A percentile compares a stretch with the other conserved stretches of the same genome.
phyloP scores from a whole-genome alignment of 2,888 invertebrate genomes.

The Nasonia oneida region DNA sequence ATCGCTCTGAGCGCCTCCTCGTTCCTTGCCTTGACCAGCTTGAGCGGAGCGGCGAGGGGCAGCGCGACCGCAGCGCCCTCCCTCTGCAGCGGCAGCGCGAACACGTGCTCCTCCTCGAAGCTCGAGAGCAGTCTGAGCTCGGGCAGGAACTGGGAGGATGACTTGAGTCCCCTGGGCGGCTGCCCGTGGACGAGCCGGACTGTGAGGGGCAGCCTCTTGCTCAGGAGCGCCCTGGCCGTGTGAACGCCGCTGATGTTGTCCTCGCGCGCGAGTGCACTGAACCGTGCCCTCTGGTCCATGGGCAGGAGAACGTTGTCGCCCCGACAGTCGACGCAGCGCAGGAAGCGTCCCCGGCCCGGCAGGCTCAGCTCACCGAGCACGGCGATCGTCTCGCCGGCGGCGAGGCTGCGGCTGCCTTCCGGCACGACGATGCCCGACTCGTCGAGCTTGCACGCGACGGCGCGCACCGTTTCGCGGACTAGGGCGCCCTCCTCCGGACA shows the following conservation, averaged over 20 bases:
- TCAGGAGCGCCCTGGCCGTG: conserved; percentile 91
- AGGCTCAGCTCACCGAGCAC: conserved; percentile 87
- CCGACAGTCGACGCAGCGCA: conserved; percentile 92
- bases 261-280: conserved; percentile 95
- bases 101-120: conserved; percentile 92
- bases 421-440: conserved; percentile 81
- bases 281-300: conserved; percentile 93
- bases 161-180: conserved; percentile 91
- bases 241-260: conserved; percentile 97
- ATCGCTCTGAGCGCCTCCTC: conserved; percentile 87
- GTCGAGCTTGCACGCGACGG: conserved; percentile 80
- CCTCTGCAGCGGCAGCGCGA: conserved; percentile 91
- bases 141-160: conserved; percentile 90
- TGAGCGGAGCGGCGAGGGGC: conserved; percentile 92
- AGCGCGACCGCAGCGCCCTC: conserved; percentile 89
- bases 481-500: conserved; percentile 88
- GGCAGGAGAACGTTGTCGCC: conserved; percentile 91
- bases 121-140: conserved; percentile 91
- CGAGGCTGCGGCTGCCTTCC: conserved; percentile 87
- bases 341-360: conserved; percentile 87
- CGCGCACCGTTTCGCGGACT: conserved; percentile 89
- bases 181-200: conserved; percentile 95
- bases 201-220: conserved; percentile 94
- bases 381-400: conserved; percentile 91
- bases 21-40: conserved; percentile 90